Base-by-base conservation (phyloP, 1,140 invertebrate genomes). In the Heliothis subflexa region DNA sequence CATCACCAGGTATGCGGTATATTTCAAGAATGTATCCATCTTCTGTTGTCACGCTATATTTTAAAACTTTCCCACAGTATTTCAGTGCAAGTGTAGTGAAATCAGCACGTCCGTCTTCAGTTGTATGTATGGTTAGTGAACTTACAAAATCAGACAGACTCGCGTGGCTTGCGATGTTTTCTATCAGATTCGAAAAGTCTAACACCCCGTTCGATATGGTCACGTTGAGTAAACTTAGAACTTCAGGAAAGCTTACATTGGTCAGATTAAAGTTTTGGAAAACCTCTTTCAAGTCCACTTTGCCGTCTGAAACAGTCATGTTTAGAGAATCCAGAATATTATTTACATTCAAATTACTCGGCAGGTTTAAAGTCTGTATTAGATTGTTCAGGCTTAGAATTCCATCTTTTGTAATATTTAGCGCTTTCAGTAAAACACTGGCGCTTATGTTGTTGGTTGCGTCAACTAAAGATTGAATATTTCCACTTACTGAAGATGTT, bases 101-200 rank as follows among this genome's bases (percentile, higher is more conserved):
- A 13, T 70, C 16, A 7, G 76, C 21, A 33, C 16, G 13, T 28
- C 49, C 71, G 11, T 81, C 78, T 76, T 80, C 78, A 11, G 79
- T 16, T 5, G n/a, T 54, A 4, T 16, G n/a, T 9, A 54, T 3
- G 16, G 5, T 18, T n/a, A 54, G 5, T 54, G n/a, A 10, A 9
- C n/a, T 18, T 10, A 54, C n/a, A 54, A 16, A 16, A n/a, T 54
- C n/a, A 7, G n/a, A 40, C 33, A 40, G 33, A 40, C 33, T 54
- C 7, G 9, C 4, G 16, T 16, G 16, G 16, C n/a, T 54, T 9
- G 0, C 16, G 3, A 54, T 5, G n/a, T 54, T 54, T 16, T 54
- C 9, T 16, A 16, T 54, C 16, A 54, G 16, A 54, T 16, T 54
- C 16, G n/a, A 10, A 54, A 54, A 54, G 10, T 54, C 52, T 9